Conservation (phyloP, 2,888 invertebrate species). For the Melipona bicolor region DNA sequence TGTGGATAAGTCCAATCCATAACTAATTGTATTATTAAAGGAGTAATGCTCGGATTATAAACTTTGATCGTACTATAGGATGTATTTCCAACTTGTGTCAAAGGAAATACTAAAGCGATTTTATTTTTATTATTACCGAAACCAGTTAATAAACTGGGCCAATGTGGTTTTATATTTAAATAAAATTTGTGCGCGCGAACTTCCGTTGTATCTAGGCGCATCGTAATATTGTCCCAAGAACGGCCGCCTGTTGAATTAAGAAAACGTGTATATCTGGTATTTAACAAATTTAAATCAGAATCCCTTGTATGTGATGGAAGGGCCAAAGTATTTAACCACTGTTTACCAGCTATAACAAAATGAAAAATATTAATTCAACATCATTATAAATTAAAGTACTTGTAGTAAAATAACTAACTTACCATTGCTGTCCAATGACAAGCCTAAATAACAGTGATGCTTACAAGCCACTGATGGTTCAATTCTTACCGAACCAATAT, state of each 20-base stretch:
- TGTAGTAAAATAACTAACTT: conserved; percentile 60
- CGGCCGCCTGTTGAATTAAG: conserved; percentile 85
- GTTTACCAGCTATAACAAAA: conserved; percentile 86
- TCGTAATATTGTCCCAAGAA: conserved; percentile 88
- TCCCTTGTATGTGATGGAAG: conserved; percentile 89
- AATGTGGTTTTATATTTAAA: conserved; percentile 88
- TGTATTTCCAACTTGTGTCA: conserved; percentile 90
- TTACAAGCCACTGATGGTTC: conserved; percentile 90
- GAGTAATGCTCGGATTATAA: conserved; percentile 90
- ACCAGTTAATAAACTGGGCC: conserved; percentile 86
- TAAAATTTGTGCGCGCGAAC: conserved; percentile 88
- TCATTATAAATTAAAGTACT: not conserved
- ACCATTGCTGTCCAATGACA: conserved; percentile 89
- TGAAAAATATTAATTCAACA: not conserved
- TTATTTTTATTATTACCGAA: conserved; percentile 81
- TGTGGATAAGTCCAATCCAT: conserved; percentile 89
- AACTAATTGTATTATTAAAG: conserved; percentile 90
- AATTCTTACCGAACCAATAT: conserved; percentile 87
- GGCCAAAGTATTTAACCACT: conserved; percentile 88
- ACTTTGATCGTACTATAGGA: conserved; percentile 88
- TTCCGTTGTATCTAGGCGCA: conserved; percentile 91
- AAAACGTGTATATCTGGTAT: conserved; percentile 87
- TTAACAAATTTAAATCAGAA: conserved; percentile 89
- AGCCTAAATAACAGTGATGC: conserved; percentile 91
- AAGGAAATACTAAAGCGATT: conserved; percentile 87